These are phyloP conservation scores for Schizotus pectinicornis DNA, from an alignment of 2,888 invertebrate genomes.

Conservation along the genomic window DNA sequence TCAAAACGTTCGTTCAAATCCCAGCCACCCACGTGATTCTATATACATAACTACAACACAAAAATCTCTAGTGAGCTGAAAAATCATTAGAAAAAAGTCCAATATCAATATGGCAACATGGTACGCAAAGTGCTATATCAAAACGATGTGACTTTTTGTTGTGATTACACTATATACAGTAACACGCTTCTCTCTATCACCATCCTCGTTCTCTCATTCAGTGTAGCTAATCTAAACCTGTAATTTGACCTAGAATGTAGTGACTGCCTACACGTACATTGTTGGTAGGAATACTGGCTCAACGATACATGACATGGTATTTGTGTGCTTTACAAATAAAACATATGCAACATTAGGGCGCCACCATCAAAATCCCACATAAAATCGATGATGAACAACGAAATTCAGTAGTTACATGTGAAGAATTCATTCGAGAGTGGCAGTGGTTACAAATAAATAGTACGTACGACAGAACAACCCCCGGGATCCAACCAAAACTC, in stretches of 20 bases:
- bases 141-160: conserved; percentile 48
- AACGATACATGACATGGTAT: conserved; percentile 46
- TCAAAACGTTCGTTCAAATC: conserved; percentile 32
- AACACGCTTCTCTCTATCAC: conserved; percentile 14
- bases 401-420: conserved; percentile 16
- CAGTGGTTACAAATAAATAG: conserved; percentile 38
- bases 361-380: conserved; percentile 36
- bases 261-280: conserved; percentile 53
- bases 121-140: conserved; percentile 51
- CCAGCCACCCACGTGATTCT: conserved; percentile 37
- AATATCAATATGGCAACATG: conserved; percentile 48
- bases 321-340: conserved; percentile 45
- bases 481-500: too few species aligned
- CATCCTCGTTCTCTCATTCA: conserved; percentile 34
- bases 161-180: conserved; percentile 38
- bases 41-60: conserved; percentile 56
- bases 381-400: conserved; percentile 21
- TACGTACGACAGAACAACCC: not conserved
- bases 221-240: conserved; percentile 49
- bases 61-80: conserved; percentile 46
- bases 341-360: conserved; percentile 42
- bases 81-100: conserved; percentile 33
- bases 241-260: conserved; percentile 58
- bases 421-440: conserved; percentile 32
- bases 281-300: conserved; percentile 58